Conservation (phyloP, 2,113 vertebrate genomes). For the Poicephalus meyeri region DNA sequence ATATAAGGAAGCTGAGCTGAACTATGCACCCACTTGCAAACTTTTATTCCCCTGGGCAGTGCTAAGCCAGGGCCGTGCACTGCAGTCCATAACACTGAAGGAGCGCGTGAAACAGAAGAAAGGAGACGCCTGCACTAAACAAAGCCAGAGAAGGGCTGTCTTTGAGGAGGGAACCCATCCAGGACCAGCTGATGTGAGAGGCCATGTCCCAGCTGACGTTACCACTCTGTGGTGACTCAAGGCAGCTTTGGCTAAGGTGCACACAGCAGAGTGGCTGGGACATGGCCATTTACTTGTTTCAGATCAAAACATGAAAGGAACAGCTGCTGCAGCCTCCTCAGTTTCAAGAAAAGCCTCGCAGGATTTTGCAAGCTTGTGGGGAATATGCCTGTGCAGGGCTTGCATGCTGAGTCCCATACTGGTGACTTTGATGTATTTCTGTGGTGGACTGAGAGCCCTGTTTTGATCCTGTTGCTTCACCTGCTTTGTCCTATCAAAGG, state of each 20-base stretch:
- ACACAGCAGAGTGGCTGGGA: background rate
- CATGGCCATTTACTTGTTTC: background rate
- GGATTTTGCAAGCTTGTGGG: background rate
- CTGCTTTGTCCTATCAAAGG: background rate
- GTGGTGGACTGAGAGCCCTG: background rate
- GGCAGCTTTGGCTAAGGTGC: background rate
- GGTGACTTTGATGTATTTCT: background rate
- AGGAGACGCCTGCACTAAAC: background rate
- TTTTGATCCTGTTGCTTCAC: background rate
- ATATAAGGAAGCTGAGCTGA: background rate
- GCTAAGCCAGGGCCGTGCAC: background rate
- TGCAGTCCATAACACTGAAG: background rate
- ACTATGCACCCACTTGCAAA: background rate
- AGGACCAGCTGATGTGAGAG: background rate
- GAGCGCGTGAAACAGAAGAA: background rate
- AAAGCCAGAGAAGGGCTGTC: background rate
- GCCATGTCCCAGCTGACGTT: accelerated
- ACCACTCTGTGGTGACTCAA: background rate
- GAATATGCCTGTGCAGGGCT: background rate
- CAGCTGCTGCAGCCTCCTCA: background rate
- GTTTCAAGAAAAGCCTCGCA: background rate
- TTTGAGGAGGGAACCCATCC: background rate
- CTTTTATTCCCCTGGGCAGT: background rate
- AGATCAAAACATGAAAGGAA: background rate
- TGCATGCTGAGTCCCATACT: accelerated